These are phyloP conservation scores for Bellardia pandia DNA, from an alignment of 2,888 invertebrate genomes.

Conservation along the genomic window DNA sequence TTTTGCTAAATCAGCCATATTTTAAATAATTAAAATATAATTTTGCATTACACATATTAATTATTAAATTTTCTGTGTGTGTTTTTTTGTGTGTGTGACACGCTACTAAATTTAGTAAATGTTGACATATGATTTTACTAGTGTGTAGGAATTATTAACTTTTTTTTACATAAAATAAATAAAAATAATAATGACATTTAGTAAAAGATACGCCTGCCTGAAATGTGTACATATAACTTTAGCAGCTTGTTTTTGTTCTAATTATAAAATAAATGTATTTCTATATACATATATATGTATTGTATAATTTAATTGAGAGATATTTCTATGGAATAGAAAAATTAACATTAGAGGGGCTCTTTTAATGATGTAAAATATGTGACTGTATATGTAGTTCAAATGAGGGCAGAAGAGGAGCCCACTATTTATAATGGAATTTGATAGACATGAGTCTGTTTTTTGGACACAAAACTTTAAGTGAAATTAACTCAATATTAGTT, in stretches of 20 bases:
- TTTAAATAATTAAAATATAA: slow-evolving; percentile 57
- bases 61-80: slow-evolving; percentile 22
- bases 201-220: slow-evolving; percentile 15
- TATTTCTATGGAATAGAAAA: neutral
- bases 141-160: neutral
- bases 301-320: neutral
- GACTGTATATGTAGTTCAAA: no score
- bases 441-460: no score
- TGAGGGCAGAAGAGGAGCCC: no score
- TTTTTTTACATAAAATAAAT: neutral
- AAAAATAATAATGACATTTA: neutral
- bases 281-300: neutral
- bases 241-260: neutral
- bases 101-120: slow-evolving; percentile 43
- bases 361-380: neutral
- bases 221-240: neutral
- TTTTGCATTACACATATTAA: slow-evolving; percentile 45
- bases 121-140: slow-evolving; percentile 45
- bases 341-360: neutral
- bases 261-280: neutral
- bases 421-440: no score
- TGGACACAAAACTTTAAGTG: neutral
- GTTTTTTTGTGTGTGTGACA: slow-evolving; percentile 36
- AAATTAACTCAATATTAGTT: no score
- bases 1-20: slow-evolving; percentile 39